A percentile compares a stretch with the other conserved stretches of the same genome.
phyloP scores from a whole-genome alignment of 23 tunicate species.

The Styela clava region DNA sequence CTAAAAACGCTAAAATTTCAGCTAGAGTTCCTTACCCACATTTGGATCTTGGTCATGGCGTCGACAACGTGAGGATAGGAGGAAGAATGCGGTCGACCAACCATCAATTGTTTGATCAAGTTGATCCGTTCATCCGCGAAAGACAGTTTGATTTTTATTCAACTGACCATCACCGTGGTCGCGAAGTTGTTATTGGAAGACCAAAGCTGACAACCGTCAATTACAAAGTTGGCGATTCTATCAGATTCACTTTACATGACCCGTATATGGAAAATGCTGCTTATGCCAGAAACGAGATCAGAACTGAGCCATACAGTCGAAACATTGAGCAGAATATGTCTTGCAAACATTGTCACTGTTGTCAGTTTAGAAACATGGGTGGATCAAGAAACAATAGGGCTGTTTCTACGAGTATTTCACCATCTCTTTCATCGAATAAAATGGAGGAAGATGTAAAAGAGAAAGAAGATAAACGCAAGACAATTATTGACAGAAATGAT shows the following conservation, averaged over 20 bases:
- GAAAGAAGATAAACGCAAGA: background rate
- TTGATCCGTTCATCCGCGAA: background rate
- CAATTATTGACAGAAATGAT: background rate
- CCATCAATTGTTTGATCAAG: background rate
- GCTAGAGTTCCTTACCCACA: background rate
- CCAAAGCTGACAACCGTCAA: background rate
- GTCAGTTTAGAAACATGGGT: background rate
- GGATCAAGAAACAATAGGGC: background rate
- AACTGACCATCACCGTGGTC: background rate
- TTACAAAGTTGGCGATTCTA: conserved; percentile 19
- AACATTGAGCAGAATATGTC: background rate
- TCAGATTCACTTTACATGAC: conserved; percentile 13
- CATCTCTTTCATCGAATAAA: background rate
- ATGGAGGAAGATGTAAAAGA: background rate
- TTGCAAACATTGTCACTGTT: conserved; percentile 12
- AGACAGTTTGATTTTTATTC: background rate
- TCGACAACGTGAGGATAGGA: background rate
- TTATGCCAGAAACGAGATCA: background rate
- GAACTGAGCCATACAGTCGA: background rate
- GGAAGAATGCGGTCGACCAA: background rate
- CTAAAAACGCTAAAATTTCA: background rate
- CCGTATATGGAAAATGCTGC: background rate
- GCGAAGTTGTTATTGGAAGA: conserved; percentile 11
- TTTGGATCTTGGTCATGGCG: background rate
- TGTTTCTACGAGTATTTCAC: background rate